A percentile compares a stretch with the other conserved stretches of the same genome.
phyloP scores from a whole-genome alignment of 2,797 vertebrate genomes.

The Lophotriccus pileatus region DNA sequence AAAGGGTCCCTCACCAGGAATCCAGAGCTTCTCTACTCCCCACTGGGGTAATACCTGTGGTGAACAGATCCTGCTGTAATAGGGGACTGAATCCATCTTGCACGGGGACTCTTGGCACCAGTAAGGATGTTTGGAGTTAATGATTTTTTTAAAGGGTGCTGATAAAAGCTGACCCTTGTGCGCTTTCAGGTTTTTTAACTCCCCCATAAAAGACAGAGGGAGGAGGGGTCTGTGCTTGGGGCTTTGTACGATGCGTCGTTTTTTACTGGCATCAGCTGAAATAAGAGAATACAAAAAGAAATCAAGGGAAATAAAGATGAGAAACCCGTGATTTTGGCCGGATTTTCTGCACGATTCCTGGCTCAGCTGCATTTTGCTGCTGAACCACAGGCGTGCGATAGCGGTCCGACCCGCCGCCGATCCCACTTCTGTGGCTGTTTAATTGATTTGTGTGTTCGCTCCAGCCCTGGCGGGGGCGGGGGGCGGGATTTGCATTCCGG shows the following conservation, averaged over 20 bases:
- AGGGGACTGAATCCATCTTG: background rate
- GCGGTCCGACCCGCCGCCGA: rapidly evolving
- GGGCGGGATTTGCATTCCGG: background rate
- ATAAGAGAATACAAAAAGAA: background rate
- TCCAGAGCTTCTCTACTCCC: background rate
- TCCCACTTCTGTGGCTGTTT: background rate
- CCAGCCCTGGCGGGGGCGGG: background rate
- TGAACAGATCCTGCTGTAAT: background rate
- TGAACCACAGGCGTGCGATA: rapidly evolving
- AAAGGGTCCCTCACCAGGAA: background rate
- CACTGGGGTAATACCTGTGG: background rate
- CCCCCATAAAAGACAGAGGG: background rate
- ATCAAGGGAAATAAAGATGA: background rate
- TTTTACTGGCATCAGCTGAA: background rate
- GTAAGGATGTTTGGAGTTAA: background rate
- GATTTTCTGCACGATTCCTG: background rate
- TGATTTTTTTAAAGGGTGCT: background rate
- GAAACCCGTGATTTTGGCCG: background rate
- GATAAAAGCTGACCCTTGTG: background rate
- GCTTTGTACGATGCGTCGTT: background rate
- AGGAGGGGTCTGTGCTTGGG: background rate
- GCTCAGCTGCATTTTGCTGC: background rate
- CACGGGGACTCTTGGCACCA: background rate
- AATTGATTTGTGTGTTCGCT: background rate
- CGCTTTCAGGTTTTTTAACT: background rate